Evolutionary conservation across 2,888 invertebrate species (phyloP).

Genomic region (Strigamia transsilvanica): DNA sequence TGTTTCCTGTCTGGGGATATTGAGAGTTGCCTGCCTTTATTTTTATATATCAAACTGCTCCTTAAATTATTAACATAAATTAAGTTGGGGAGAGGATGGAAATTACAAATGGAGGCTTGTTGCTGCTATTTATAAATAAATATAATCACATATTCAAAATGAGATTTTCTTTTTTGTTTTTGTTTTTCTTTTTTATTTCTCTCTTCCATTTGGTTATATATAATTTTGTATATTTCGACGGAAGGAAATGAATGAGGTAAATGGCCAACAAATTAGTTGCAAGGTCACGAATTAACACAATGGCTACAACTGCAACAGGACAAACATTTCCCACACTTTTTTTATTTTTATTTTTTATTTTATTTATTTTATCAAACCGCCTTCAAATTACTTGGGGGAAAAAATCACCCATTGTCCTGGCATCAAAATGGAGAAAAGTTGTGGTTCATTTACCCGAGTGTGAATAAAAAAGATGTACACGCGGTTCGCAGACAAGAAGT

Average conservation of each 20-base stretch:
- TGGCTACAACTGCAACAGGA: conserved; percentile 15
- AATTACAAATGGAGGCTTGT: not conserved
- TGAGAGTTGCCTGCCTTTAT: conserved; percentile 1
- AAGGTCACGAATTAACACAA: conserved; percentile 5
- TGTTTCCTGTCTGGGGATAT: conserved; percentile 15
- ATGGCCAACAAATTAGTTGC: conserved; percentile 8
- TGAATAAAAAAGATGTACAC: not conserved
- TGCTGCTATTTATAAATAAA: not conserved
- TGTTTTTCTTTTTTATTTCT: too few relatives aligned
- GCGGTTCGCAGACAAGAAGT: not conserved
- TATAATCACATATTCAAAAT: too few relatives aligned
- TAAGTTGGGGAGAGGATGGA: not conserved
- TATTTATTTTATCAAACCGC: conserved; percentile 3
- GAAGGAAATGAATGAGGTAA: conserved; percentile 1
- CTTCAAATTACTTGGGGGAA: not conserved
- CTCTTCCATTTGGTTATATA: too few relatives aligned
- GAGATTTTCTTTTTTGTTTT: too few relatives aligned
- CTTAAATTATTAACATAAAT: conserved; percentile 9
- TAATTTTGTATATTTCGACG: not conserved
- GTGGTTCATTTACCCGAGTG: not conserved
- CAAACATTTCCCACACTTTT: conserved; percentile 15
- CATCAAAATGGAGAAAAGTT: not conserved
- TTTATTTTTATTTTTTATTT: not conserved
- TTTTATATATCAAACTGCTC: conserved; percentile 6
- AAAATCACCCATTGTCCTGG: conserved; percentile 9